A percentile compares a stretch with the other conserved stretches of the same genome.
phyloP scores from a whole-genome alignment of 1,140 invertebrate species.

The Drosophila murphyi region DNA sequence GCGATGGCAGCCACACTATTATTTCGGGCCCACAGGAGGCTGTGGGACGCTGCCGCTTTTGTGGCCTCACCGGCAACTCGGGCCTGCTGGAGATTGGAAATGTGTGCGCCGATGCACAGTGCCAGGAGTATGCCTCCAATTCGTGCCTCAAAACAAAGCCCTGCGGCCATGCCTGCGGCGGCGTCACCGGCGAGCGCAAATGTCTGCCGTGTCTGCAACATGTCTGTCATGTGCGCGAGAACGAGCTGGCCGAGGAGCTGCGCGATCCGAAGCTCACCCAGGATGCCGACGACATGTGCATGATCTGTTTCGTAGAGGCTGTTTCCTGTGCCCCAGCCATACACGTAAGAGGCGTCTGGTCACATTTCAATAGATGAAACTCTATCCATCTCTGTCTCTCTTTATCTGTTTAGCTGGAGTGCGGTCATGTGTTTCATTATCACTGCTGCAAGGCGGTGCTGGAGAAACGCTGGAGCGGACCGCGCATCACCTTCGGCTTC shows the following conservation, averaged over 20 bases:
- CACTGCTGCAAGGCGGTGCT: slow-evolving; percentile 96
- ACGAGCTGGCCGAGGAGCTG: slow-evolving; percentile 87
- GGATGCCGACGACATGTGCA: slow-evolving; percentile 99
- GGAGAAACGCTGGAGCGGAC: slow-evolving; percentile 95
- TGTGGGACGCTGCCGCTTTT: slow-evolving; percentile 95
- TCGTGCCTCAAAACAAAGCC: slow-evolving; percentile 93
- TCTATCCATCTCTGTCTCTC: neutral
- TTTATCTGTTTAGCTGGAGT: slow-evolving; percentile 88
- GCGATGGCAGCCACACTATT: slow-evolving; percentile 88
- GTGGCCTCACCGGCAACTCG: slow-evolving; percentile 92
- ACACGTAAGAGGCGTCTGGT: slow-evolving; percentile 86
- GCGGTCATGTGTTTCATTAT: slow-evolving; percentile 98
- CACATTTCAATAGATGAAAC: neutral
- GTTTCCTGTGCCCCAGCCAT: slow-evolving; percentile 97
- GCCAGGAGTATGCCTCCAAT: slow-evolving; percentile 94
- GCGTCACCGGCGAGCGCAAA: slow-evolving; percentile 91
- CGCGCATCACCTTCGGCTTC: slow-evolving; percentile 97
- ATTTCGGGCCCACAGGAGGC: slow-evolving; percentile 84
- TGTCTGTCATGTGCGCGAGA: slow-evolving; percentile 76
- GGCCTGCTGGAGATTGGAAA: slow-evolving; percentile 96
- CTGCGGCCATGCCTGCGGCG: slow-evolving; percentile 97
- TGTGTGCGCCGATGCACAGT: slow-evolving; percentile 96
- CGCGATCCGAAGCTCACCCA: slow-evolving; percentile 89
- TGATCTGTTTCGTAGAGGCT: slow-evolving; percentile 99
- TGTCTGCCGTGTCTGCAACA: slow-evolving; percentile 94